phyloP scores from a whole-genome alignment of 2,797 vertebrate species.

The Gouania willdenowi region DNA sequence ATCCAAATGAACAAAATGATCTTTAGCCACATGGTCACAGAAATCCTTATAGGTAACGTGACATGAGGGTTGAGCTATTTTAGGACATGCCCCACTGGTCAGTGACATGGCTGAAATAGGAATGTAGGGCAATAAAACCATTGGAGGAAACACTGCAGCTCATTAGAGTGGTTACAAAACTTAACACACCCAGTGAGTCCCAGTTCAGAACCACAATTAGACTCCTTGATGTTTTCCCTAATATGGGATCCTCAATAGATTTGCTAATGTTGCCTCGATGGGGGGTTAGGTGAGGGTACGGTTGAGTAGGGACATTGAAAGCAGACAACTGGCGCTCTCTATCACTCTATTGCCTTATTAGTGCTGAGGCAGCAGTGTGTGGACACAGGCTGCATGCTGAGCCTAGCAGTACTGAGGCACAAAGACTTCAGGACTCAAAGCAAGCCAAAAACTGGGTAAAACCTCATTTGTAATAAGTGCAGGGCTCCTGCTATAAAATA shows the following conservation, averaged over 20 bases:
- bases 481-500: conserved; percentile 1
- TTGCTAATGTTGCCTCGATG: conserved; percentile 55
- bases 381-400: conserved; percentile 74
- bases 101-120: conserved; percentile 62
- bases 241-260: conserved; percentile 61
- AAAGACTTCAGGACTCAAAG: conserved; percentile 66
- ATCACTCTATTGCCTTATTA: conserved; percentile 71
- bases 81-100: conserved; percentile 45
- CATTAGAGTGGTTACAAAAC: conserved; percentile 61
- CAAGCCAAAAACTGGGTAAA: conserved; percentile 44
- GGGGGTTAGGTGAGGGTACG: conserved; percentile 55
- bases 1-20: conserved; percentile 5
- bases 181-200: conserved; percentile 49
- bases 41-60: conserved; percentile 21
- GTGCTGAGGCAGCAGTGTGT: conserved; percentile 77
- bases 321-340: conserved; percentile 62
- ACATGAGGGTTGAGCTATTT: conserved; percentile 55
- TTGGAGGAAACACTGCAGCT: conserved; percentile 52
- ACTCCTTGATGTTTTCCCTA: conserved; percentile 60
- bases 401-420: conserved; percentile 73
- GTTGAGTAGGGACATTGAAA: conserved; percentile 64
- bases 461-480: conserved; percentile 19
- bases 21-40: conserved; percentile 24
- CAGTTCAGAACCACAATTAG: conserved; percentile 61
- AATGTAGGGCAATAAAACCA: conserved; percentile 64